Percentiles rank a stretch among this genome's conserved stretches.
These are phyloP conservation scores for Eurystomus glaucurus DNA, from an alignment of 2,797 vertebrate genomes.

Conservation along the genomic window DNA sequence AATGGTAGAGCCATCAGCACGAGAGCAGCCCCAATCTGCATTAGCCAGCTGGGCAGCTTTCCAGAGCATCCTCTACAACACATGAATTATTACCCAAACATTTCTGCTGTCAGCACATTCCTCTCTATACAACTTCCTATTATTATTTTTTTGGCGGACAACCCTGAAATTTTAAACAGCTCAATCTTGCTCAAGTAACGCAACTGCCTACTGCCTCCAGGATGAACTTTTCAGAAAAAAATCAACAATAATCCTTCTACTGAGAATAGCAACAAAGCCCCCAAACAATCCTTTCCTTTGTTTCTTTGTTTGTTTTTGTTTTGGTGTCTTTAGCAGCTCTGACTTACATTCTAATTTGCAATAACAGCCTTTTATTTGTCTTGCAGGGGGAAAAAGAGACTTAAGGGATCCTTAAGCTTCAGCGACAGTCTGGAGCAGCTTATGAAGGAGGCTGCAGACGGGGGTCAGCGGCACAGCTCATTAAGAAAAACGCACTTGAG, in stretches of 20 bases:
- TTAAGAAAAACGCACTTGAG: neutral
- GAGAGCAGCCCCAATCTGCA: slow-evolving; percentile 64
- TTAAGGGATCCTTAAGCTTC: slow-evolving; percentile 3
- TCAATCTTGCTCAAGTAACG: slow-evolving; percentile 72
- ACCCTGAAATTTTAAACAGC: slow-evolving; percentile 82
- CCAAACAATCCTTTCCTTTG: neutral
- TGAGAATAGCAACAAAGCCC: neutral
- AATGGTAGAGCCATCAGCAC: slow-evolving; percentile 47
- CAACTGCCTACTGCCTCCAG: slow-evolving; percentile 63
- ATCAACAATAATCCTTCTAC: slow-evolving; percentile 42
- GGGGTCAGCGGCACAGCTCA: neutral
- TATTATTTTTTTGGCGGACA: slow-evolving; percentile 79
- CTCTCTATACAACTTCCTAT: slow-evolving; percentile 72
- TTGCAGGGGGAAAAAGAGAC: neutral
- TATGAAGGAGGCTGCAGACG: neutral
- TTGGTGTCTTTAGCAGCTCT: slow-evolving; percentile 7
- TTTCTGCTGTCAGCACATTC: slow-evolving; percentile 82
- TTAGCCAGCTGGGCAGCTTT: slow-evolving; percentile 75
- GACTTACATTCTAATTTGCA: slow-evolving; percentile 14
- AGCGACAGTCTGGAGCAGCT: neutral
- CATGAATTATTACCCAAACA: slow-evolving; percentile 79
- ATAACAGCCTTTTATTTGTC: slow-evolving; percentile 19
- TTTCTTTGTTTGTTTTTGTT: neutral
- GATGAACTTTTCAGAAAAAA: slow-evolving; percentile 65
- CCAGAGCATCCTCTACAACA: slow-evolving; percentile 73